Evolutionary conservation across 2,888 invertebrate genomes (phyloP).

Genomic region (Digitonthophagus gazella): DNA sequence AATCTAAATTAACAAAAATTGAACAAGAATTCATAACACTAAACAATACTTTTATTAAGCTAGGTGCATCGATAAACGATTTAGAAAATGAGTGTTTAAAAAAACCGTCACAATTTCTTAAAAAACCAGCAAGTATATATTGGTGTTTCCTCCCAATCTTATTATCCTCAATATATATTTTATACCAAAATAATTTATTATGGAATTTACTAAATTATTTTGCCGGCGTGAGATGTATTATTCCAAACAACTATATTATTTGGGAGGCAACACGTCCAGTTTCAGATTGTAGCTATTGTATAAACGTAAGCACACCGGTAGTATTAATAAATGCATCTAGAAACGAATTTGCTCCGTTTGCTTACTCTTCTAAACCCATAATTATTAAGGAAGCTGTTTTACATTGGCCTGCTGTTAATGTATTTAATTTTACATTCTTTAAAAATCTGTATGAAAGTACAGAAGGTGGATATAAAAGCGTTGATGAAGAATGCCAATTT

Average conservation of each 20-base stretch:
- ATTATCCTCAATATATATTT: conserved; percentile 27
- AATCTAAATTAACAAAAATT: conserved; percentile 30
- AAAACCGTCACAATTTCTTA: conserved; percentile 1
- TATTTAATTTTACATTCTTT: conserved; percentile 67
- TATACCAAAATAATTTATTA: conserved; percentile 31
- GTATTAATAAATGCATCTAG: conserved; percentile 67
- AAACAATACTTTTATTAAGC: conserved; percentile 37
- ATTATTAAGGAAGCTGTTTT: conserved; percentile 72
- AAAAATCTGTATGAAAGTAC: conserved; percentile 67
- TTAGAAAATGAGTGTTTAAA: conserved; percentile 33
- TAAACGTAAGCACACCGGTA: conserved; percentile 64
- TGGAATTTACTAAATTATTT: conserved; percentile 42
- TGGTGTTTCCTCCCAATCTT: conserved; percentile 24
- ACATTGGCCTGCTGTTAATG: conserved; percentile 73
- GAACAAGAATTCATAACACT: conserved; percentile 37
- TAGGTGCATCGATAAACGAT: conserved; percentile 36
- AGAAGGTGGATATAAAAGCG: conserved; percentile 69
- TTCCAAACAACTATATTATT: conserved; percentile 80
- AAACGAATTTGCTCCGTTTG: conserved; percentile 67
- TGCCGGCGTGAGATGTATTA: conserved; percentile 67
- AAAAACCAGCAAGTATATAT: conserved; percentile 8
- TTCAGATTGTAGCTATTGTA: conserved; percentile 78
- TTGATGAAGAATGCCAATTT: conserved; percentile 82
- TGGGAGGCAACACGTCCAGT: conserved; percentile 86
- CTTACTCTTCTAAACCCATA: conserved; percentile 77